Percentiles rank a stretch among this genome's conserved stretches.
Evolutionary conservation across 2,797 vertebrate genomes (phyloP).

Genomic region (Huso huso): DNA sequence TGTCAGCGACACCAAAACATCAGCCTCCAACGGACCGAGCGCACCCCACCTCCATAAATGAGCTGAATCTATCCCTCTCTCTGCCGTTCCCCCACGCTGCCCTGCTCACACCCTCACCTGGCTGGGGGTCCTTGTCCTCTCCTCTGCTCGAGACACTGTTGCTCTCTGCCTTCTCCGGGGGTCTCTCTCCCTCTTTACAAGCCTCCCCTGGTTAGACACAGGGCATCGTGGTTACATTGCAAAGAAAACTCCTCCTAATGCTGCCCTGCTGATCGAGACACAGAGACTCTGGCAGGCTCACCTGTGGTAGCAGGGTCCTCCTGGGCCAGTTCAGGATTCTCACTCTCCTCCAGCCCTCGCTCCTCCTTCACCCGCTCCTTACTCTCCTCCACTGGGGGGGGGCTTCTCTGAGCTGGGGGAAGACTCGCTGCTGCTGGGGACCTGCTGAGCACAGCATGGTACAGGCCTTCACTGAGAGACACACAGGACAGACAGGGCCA

Average conservation of each 20-base stretch:
- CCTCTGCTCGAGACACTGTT: conserved; percentile 49
- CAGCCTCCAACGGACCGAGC: not conserved
- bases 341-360: conserved; percentile 55
- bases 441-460: conserved; percentile 11
- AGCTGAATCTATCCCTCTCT: not conserved
- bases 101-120: conserved; percentile 53
- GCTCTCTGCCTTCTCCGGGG: conserved; percentile 61
- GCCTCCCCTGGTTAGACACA: conserved; percentile 52
- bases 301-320: conserved; percentile 55
- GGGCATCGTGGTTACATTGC: conserved; percentile 1
- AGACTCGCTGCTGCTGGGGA: conserved; percentile 22
- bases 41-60: not conserved
- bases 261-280: not conserved
- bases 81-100: not conserved
- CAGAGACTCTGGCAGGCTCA: conserved; percentile 27
- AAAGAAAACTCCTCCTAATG: no score
- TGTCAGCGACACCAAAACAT: conserved; percentile 14
- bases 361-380: conserved; percentile 45
- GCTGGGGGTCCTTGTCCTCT: conserved; percentile 70
- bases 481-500: no score
- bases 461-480: conserved; percentile 40
- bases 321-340: conserved; percentile 51
- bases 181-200: conserved; percentile 60
- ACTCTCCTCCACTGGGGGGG: conserved; percentile 46
- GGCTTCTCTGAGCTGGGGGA: conserved; percentile 41